Evolutionary conservation across 2,888 invertebrate species (phyloP).

Genomic region (Adelognathus sp.): DNA sequence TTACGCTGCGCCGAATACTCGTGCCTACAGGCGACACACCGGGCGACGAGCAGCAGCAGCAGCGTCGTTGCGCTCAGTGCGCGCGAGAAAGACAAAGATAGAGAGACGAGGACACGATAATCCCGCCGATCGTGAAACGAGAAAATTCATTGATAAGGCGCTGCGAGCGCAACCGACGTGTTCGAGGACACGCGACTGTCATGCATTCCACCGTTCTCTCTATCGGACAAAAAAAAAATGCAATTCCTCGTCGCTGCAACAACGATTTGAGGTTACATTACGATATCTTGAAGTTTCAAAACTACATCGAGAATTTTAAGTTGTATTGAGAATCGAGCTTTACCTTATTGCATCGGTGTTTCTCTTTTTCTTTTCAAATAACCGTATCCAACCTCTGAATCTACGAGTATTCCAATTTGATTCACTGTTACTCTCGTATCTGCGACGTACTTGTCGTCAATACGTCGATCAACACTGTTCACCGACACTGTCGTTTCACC

Average conservation of each 20-base stretch:
- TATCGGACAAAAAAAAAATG: constrained; percentile 1
- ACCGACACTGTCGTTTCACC: not conserved
- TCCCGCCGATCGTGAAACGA: not conserved
- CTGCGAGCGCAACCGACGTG: constrained; percentile 65
- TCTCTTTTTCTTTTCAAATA: not conserved
- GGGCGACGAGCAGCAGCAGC: not conserved
- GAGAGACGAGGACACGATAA: not conserved
- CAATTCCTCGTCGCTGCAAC: not conserved
- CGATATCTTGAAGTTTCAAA: not conserved
- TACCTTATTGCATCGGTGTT: not conserved
- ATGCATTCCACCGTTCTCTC: constrained; percentile 44
- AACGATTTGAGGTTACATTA: not conserved
- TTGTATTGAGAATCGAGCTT: not conserved
- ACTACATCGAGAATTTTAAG: not conserved
- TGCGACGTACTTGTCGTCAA: not conserved
- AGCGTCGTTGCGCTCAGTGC: not conserved
- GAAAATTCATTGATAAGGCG: constrained; percentile 49
- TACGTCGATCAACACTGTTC: not conserved
- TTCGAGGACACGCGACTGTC: constrained; percentile 64
- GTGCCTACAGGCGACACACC: not conserved
- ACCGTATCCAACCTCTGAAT: constrained; percentile 52
- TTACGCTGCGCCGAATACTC: not conserved
- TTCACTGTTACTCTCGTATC: constrained; percentile 1
- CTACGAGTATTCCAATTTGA: constrained; percentile 26
- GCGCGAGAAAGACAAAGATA: not conserved